Evolutionary conservation across 2,113 vertebrate species (phyloP).

Genomic region (Typhlomys cinereus): DNA sequence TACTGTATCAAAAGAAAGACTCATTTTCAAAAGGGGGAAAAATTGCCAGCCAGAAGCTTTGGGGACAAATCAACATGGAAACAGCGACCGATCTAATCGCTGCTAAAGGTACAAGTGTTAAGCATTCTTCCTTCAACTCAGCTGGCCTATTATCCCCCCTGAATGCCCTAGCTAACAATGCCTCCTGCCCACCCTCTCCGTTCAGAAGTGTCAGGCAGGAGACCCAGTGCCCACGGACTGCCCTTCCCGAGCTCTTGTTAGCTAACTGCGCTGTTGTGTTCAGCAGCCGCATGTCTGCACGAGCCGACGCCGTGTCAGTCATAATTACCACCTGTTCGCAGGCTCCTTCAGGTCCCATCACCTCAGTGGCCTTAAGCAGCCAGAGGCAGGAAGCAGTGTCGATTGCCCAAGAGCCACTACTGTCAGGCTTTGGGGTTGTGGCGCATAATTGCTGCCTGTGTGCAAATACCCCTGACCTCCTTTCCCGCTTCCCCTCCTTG

Average conservation of each 20-base stretch:
- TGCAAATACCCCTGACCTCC: conserved; percentile 73
- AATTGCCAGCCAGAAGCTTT: conserved; percentile 66
- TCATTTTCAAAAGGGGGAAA: conserved; percentile 69
- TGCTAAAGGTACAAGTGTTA: conserved; percentile 81
- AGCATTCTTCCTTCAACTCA: conserved; percentile 71
- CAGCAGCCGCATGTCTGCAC: conserved; percentile 80
- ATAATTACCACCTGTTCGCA: conserved; percentile 88
- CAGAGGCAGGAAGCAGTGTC: conserved; percentile 82
- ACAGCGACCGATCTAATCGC: conserved; percentile 75
- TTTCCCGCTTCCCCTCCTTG: not conserved
- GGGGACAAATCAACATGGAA: conserved; percentile 80
- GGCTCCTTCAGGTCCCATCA: conserved; percentile 85
- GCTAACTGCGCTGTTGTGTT: conserved; percentile 85
- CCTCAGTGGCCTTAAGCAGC: conserved; percentile 84
- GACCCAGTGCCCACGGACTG: conserved; percentile 75
- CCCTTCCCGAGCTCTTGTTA: conserved; percentile 83
- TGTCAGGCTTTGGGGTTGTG: conserved; percentile 80
- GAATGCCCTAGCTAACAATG: conserved; percentile 77
- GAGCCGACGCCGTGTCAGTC: conserved; percentile 86
- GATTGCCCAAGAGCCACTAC: conserved; percentile 83
- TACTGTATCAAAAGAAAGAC: conserved; percentile 49
- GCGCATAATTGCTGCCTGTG: conserved; percentile 82
- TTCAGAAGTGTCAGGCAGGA: conserved; percentile 85
- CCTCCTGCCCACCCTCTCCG: conserved; percentile 69
- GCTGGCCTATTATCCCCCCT: conserved; percentile 79